Evolutionary conservation across 2,797 vertebrate species (phyloP), one percentile per base, ranked within the genome.

Genomic region (Lepus townsendii): DNA sequence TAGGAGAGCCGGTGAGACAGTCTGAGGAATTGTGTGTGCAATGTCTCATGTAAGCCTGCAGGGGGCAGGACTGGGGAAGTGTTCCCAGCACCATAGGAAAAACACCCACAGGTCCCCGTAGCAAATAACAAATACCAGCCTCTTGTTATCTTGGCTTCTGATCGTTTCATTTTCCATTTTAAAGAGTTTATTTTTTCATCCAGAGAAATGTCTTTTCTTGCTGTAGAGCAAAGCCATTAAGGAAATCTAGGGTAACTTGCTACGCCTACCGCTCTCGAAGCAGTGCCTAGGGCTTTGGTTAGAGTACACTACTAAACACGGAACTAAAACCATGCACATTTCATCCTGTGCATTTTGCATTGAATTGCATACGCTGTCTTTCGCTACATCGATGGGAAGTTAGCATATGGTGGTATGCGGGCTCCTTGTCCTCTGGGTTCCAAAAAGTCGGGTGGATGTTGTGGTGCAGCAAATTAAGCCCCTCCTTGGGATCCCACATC

Each of bases 271-370:
- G 54, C 89, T 93, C 90, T 83, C 91, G 66, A 95, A 91, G 68
- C 62, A 60, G 63, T 27, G 10, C 12, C 80, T 57, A 86, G 91
- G 92, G 83, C 89, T 83, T 96, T 86, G 95, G 96, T 97, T 14
- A 26, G 76, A 95, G 65, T 62, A 78, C 54, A 69, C 88, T 90
- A 95, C 95, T 95, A 97, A 97, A 96, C 97, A 98, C 66, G 82
- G 97, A 98, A 90, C 90, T 95, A 95, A 97, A 78, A 76, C 97
- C 97, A 97, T 96, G 80, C 97, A 97, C 96, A 98, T 94, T 97
- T 97, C 95, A 78, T 97, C 94, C 95, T 95, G 96, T 97, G 95
- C 95, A 93, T 90, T 97, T 97, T 96, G 97, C 95, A 96, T 90
- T 96, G 75, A 79, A 97, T 97, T 92, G 95, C 96, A 97, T 95